These are phyloP conservation scores for Cryptoblepharus egeriae DNA, from an alignment of 2,797 vertebrate genomes.

Conservation along the genomic window DNA sequence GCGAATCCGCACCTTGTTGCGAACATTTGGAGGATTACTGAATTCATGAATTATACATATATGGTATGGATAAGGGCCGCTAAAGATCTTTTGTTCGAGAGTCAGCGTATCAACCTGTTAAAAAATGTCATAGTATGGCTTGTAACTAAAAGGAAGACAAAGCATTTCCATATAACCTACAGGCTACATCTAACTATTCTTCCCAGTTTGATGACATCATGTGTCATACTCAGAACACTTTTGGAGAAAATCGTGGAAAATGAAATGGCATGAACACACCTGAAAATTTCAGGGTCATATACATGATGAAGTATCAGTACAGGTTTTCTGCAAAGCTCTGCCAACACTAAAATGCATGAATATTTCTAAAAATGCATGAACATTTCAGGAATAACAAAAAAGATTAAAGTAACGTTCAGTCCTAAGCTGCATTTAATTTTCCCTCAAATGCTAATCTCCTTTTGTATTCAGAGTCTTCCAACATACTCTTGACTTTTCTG, in stretches of 20 bases:
- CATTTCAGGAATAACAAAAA: neutral
- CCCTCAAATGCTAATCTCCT: neutral
- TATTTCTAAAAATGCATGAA: neutral
- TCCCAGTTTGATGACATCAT: neutral
- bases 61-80: conserved; percentile 96
- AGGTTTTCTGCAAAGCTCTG: neutral
- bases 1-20: conserved; percentile 96
- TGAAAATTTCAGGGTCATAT: neutral
- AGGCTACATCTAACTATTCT: rapidly evolving
- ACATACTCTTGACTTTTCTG: neutral
- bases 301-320: neutral
- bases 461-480: neutral
- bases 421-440: neutral
- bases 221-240: neutral
- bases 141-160: neutral
- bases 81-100: conserved; percentile 93
- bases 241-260: rapidly evolving
- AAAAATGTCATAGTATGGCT: conserved; percentile 20
- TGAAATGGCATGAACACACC: neutral
- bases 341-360: neutral
- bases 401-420: neutral
- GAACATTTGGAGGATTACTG: conserved; percentile 96
- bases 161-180: neutral
- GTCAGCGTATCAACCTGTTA: conserved; percentile 90
- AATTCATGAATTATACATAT: conserved; percentile 97